A percentile compares a stretch with the other conserved stretches of the same genome.
phyloP scores from a whole-genome alignment of 2,113 vertebrate genomes.

The Phalacrocorax brasilianus region DNA sequence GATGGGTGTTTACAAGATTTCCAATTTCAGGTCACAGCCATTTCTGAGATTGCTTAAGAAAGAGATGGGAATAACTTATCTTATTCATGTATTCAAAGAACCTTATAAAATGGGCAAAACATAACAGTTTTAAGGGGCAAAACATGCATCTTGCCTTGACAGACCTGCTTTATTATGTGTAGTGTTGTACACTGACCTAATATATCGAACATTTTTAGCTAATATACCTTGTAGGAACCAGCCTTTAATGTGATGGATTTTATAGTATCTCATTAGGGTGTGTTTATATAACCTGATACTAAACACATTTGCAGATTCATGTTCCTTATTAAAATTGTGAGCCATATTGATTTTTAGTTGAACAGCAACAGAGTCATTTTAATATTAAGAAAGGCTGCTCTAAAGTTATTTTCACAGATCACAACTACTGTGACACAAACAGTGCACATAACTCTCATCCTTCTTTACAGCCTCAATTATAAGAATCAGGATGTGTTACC shows the following conservation, averaged over 20 bases:
- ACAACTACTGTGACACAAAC: constrained; percentile 56
- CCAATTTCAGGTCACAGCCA: constrained; percentile 84
- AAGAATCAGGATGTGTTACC: constrained; percentile 18
- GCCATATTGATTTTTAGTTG: constrained; percentile 76
- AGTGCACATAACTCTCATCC: background rate
- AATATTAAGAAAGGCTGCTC: constrained; percentile 64
- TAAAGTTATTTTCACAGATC: constrained; percentile 71
- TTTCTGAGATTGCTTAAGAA: constrained; percentile 83
- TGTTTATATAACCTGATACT: constrained; percentile 84
- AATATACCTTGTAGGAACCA: constrained; percentile 82
- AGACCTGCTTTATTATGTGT: constrained; percentile 79
- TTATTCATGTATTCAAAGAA: constrained; percentile 86
- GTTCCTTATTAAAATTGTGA: constrained; percentile 83
- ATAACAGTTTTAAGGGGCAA: constrained; percentile 81
- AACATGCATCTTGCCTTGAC: constrained; percentile 78
- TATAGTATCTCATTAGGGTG: constrained; percentile 84
- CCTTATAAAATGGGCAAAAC: constrained; percentile 85
- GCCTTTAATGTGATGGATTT: constrained; percentile 84
- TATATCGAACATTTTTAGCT: constrained; percentile 82
- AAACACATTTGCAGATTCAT: constrained; percentile 82
- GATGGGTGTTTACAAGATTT: constrained; percentile 86
- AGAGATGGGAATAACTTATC: constrained; percentile 80
- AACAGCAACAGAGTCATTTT: constrained; percentile 67
- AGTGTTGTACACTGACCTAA: constrained; percentile 79
- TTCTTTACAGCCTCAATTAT: constrained; percentile 62